Evolutionary conservation across 2,113 vertebrate genomes (phyloP).

Genomic region (Notothenia coriiceps): DNA sequence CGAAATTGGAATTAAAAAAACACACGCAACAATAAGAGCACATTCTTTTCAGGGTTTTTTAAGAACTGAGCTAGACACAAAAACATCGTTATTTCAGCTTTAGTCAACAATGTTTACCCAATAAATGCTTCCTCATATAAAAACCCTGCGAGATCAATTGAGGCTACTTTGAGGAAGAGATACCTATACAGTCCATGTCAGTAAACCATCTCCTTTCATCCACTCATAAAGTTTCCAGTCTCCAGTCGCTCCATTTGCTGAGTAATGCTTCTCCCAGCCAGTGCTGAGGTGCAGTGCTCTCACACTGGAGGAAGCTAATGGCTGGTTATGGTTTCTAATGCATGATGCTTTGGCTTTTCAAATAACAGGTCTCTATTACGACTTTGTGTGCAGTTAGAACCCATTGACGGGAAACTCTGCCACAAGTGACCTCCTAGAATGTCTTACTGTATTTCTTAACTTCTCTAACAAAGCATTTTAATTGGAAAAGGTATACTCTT

Average conservation of each 20-base stretch:
- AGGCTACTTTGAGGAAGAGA: slow-evolving; percentile 36
- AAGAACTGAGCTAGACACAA: slow-evolving; percentile 8
- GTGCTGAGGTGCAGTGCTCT: slow-evolving; percentile 37
- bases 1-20: background rate
- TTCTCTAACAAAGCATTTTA: background rate
- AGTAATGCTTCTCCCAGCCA: slow-evolving; percentile 40
- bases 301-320: slow-evolving; percentile 63
- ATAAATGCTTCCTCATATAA: slow-evolving; percentile 28
- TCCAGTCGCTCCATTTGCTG: slow-evolving; percentile 64
- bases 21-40: background rate
- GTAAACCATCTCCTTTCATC: slow-evolving; percentile 60
- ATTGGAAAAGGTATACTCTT: background rate
- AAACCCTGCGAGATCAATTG: slow-evolving; percentile 35
- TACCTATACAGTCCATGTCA: slow-evolving; percentile 48
- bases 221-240: slow-evolving; percentile 55
- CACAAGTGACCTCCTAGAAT: slow-evolving; percentile 28
- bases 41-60: background rate
- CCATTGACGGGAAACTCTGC: slow-evolving; percentile 55
- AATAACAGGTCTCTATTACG: slow-evolving; percentile 56
- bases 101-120: slow-evolving; percentile 13
- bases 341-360: slow-evolving; percentile 49
- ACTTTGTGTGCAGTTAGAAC: slow-evolving; percentile 7
- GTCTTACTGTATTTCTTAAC: slow-evolving; percentile 11
- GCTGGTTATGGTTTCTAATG: slow-evolving; percentile 70
- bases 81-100: slow-evolving; percentile 32